A percentile compares a stretch with the other conserved stretches of the same genome.
Conservation (phyloP, 2,888 invertebrate species). For the Linnaemya vulpina region DNA sequence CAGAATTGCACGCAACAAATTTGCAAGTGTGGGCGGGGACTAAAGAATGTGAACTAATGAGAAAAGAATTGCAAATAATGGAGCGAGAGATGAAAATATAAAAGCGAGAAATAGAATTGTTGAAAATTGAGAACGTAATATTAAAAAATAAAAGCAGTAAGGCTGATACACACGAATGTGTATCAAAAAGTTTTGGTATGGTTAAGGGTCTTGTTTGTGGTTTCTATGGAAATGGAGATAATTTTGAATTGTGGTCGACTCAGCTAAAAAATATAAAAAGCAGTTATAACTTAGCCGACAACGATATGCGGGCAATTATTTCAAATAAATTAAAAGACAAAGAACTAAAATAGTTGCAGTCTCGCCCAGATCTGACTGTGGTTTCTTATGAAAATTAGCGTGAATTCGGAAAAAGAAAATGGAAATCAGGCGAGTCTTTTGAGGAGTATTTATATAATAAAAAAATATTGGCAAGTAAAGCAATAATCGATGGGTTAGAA, state of each 20-base stretch:
- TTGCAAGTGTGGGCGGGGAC: no score
- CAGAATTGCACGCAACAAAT: no score
- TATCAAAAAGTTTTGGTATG: constrained; percentile 4
- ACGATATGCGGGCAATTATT: constrained; percentile 56
- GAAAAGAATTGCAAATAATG: constrained; percentile 32
- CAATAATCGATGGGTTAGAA: constrained; percentile 73
- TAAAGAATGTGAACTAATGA: no score
- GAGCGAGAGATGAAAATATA: not conserved
- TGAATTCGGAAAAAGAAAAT: constrained; percentile 66
- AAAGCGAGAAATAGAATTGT: not conserved
- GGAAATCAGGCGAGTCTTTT: constrained; percentile 66
- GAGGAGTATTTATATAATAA: constrained; percentile 70
- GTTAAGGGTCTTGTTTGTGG: not conserved
- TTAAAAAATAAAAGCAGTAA: not conserved
- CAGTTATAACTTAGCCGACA: constrained; percentile 56
- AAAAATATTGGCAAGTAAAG: constrained; percentile 64
- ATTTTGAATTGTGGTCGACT: not conserved
- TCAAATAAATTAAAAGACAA: constrained; percentile 55
- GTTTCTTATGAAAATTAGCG: not conserved
- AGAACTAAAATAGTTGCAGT: constrained; percentile 38
- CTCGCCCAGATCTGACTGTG: no score
- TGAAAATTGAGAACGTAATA: not conserved
- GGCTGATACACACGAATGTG: not conserved
- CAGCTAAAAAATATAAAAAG: constrained; percentile 4
- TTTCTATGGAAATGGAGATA: not conserved